Evolutionary conservation across 2,888 invertebrate species (phyloP), one percentile per base, ranked within the genome.

Genomic region (Macrophya alboannulata): DNA sequence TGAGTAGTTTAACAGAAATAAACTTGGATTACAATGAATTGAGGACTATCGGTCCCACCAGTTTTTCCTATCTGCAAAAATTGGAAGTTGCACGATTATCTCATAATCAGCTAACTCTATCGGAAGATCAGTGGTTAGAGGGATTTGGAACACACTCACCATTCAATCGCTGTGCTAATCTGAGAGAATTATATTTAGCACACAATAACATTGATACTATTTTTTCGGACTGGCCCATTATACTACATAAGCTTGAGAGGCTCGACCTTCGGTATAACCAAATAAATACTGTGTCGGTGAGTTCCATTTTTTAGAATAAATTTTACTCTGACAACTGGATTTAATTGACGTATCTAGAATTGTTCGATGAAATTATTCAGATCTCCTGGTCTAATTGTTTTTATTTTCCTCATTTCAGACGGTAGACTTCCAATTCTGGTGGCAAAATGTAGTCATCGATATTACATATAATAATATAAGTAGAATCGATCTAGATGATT

Each of bases 191-290:
- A 43, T 95, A 96, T 90, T 92, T 97, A 86, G 95, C 95, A 68
- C 95, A 96, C 89, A 97, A 97, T 91, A 94, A 95, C 68, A 95
- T 97, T 62, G 94, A 94, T 85, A 91, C 93, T 10, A 94, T 96
- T 81, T 96, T 95, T 90, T 92, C 93, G 4, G 97, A 97, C 89
- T 97, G 97, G 96, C 95, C 94, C 89, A 91, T 95, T 31, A 95
- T 94, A 87, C 95, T 95, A 84, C 88, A 93, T 0, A 90, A 94
- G 10, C 94, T 98, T 76, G 94, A 95, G 72, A 94, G 93, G 25
- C 92, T 98, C 74, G 96, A 97, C 92, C 94, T 98, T 37, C 96
- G 95, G 86, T 94, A 95, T 90, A 97, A 97, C 90, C 93, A 95
- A 17, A 95, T 98, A 77, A 89, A 93, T 59, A 86, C 89, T 68